Evolutionary conservation across 1,140 invertebrate genomes (phyloP).

Genomic region (Mya arenaria): DNA sequence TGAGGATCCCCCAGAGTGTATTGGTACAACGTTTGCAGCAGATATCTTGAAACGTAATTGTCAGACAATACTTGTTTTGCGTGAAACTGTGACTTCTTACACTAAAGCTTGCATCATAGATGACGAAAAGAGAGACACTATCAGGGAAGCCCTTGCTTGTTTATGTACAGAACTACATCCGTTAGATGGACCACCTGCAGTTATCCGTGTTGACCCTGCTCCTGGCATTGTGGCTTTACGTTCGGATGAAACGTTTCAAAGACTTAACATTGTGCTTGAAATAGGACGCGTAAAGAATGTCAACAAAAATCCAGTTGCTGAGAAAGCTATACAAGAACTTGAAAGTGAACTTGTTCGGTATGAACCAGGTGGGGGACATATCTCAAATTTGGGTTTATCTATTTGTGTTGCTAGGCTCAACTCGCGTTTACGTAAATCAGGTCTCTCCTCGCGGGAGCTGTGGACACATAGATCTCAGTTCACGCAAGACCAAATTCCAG

Average conservation of each 20-base stretch:
- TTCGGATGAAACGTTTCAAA: constrained; percentile 1
- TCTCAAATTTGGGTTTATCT: not conserved
- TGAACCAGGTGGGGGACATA: constrained; percentile 8
- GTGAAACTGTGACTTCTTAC: constrained; percentile 53
- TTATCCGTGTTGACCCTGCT: constrained; percentile 25
- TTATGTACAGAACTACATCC: constrained; percentile 32
- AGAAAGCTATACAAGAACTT: constrained; percentile 41
- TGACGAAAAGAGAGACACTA: constrained; percentile 20
- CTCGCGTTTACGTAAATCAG: not conserved
- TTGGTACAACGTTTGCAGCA: constrained; percentile 46
- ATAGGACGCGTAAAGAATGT: constrained; percentile 48
- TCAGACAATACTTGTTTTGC: constrained; percentile 53
- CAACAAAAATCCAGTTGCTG: constrained; percentile 54
- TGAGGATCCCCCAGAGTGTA: not conserved
- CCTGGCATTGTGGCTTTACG: constrained; percentile 15
- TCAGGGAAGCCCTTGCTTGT: not conserved
- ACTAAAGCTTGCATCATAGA: constrained; percentile 31
- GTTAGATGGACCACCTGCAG: constrained; percentile 35
- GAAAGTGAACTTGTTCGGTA: constrained; percentile 36
- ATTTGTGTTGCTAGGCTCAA: constrained; percentile 11
- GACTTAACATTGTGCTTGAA: constrained; percentile 21
- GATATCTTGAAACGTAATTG: constrained; percentile 49
- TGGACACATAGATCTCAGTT: constrained; percentile 26
- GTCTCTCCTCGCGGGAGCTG: not conserved
- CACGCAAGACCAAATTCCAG: constrained; percentile 50